These are phyloP conservation scores for Marronus borbonicus DNA, from an alignment of 2,888 invertebrate genomes.

Conservation along the genomic window DNA sequence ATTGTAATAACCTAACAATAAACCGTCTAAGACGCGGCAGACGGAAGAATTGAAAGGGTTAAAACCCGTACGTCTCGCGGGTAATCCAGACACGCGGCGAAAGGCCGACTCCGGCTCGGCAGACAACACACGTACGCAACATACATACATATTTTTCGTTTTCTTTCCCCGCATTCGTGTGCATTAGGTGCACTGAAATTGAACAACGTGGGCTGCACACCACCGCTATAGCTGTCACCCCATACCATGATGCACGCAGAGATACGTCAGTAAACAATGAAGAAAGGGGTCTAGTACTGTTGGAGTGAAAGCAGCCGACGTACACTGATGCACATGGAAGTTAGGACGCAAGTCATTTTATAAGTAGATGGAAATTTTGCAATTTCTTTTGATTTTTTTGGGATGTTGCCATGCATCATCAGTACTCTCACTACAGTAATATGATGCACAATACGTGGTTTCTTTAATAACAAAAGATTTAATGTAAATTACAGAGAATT, in stretches of 20 bases:
- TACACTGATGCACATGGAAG: no score
- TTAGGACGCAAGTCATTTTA: no score
- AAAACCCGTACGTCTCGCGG: background rate
- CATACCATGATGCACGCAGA: background rate
- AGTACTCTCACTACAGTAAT: no score
- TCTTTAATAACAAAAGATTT: no score
- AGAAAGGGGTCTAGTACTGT: conserved; percentile 13
- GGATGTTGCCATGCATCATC: no score
- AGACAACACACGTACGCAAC: conserved; percentile 6
- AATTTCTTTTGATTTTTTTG: no score
- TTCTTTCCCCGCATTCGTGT: background rate
- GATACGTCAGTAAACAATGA: conserved; percentile 4
- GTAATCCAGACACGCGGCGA: background rate
- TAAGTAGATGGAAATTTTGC: no score
- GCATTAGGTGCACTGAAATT: background rate
- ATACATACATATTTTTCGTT: background rate
- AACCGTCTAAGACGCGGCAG: background rate
- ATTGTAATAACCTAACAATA: no score
- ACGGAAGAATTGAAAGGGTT: conserved; percentile 10
- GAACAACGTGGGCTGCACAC: conserved; percentile 11
- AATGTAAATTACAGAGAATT: no score
- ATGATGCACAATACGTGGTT: no score
- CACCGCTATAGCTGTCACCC: background rate
- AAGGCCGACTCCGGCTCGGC: background rate
- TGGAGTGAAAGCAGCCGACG: conserved; percentile 22